Evolutionary conservation across 37 sponge, comb jelly and placozoan species (phyloP), one percentile per base, ranked within the genome.

Genomic region (Dysidea cf. avara): DNA sequence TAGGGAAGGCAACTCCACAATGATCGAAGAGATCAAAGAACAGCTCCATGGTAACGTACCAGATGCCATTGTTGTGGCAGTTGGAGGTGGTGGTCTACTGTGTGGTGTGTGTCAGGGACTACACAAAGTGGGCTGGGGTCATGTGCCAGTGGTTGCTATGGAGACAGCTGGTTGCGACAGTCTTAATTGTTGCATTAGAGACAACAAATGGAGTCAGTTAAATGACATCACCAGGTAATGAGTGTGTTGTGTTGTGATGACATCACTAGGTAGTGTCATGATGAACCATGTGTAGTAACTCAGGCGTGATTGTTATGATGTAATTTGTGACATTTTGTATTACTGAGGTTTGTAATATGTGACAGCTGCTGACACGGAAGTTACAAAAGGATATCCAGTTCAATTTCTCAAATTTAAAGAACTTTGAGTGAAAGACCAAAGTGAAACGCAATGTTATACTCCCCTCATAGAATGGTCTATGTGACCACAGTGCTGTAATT

Each of bases 161-260:
- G 99, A 97, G 78, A 97, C 99, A 2, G 46, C 65, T 1, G 99
- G 99, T 25, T 87, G 90, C 1, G 83, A 89, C 69, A 85, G 86
- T 34, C 79, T 97, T 9, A 79, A 81, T 72, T 81, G 78, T 4
- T 92, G 96, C 63, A 68, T 50, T 6, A 34, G 57, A 33, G 74
- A 83, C 21, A 84, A 83, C 0, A 38, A 85, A 20, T 82, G 82
- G 75, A 81, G 79, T 3, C 63, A 74, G 33, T 54, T 97, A 22
- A 63, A 69, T 30, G 85, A 55, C 43, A 94, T 94, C 56, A 94
- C 91, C 50, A 94, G 92, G 92, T 87, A 22, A 14, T 18, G 36
- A 35, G 54, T 51, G 29, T 56, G 53, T n/a, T n/a, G 29, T 36
- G 11, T 11, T 29, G 32, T 20, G 11, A 14, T 11, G 38, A 39